A percentile compares a stretch with the other conserved stretches of the same genome.
phyloP scores from a whole-genome alignment of 2,888 invertebrate species.

The Xestia rhomboidea region DNA sequence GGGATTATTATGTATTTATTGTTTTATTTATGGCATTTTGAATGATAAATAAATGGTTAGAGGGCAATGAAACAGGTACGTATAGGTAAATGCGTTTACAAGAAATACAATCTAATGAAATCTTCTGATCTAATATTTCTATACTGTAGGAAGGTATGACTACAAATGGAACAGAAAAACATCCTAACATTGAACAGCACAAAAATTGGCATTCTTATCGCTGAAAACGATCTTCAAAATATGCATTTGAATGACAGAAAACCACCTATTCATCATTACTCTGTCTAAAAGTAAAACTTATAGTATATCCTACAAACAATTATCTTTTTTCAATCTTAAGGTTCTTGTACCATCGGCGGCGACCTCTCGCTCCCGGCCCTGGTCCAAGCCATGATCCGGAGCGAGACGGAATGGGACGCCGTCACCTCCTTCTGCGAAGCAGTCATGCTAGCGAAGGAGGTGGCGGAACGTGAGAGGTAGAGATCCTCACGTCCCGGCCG shows the following conservation, averaged over 20 bases:
- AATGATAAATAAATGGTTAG: background rate
- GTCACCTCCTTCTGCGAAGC: too few relatives aligned
- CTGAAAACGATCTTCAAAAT: background rate
- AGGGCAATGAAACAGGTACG: background rate
- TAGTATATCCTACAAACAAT: background rate
- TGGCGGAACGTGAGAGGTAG: too few relatives aligned
- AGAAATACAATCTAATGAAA: background rate
- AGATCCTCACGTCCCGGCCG: too few relatives aligned
- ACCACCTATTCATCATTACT: background rate
- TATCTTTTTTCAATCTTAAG: conserved; percentile 10
- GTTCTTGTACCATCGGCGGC: background rate
- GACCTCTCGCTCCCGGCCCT: too few relatives aligned
- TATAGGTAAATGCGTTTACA: background rate
- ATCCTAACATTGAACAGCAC: background rate
- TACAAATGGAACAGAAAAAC: background rate
- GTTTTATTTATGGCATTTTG: conserved; percentile 28
- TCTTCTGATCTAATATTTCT: background rate
- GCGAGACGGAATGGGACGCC: too few relatives aligned
- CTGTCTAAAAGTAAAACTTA: background rate
- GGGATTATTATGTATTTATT: conserved; percentile 44
- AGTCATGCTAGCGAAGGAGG: too few relatives aligned
- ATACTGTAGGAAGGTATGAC: background rate
- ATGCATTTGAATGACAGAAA: background rate
- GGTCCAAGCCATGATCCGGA: too few relatives aligned
- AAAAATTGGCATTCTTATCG: background rate